phyloP scores from a whole-genome alignment of 2,113 vertebrate species.

The Ailurus styani region DNA sequence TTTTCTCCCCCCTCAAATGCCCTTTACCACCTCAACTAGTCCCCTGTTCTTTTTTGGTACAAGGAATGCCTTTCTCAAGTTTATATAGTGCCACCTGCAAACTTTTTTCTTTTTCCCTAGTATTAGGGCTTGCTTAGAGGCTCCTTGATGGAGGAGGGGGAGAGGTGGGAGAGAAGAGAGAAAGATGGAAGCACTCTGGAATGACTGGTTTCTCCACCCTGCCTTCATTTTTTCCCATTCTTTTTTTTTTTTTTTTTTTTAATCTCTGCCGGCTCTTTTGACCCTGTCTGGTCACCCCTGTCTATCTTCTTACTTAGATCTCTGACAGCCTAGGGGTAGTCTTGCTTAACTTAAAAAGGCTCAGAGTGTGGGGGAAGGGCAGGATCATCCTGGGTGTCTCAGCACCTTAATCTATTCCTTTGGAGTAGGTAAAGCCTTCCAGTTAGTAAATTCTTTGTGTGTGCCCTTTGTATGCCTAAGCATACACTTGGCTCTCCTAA shows the following conservation, averaged over 20 bases:
- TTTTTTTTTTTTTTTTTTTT: slow-evolving; percentile 3
- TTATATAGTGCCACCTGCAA: slow-evolving; percentile 20
- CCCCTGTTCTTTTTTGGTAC: background rate
- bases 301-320: slow-evolving; percentile 11
- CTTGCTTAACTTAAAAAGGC: background rate
- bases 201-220: slow-evolving; percentile 43
- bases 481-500: slow-evolving; percentile 7
- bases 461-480: background rate
- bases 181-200: slow-evolving; percentile 1
- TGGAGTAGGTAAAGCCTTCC: slow-evolving; percentile 37
- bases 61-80: slow-evolving; percentile 31
- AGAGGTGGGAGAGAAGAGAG: background rate
- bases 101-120: background rate
- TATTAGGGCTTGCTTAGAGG: background rate
- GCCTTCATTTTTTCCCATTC: slow-evolving; percentile 25
- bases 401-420: slow-evolving; percentile 23
- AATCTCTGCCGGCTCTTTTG: slow-evolving; percentile 1
- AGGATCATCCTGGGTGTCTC: background rate
- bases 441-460: slow-evolving; percentile 2
- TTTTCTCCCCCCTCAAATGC: slow-evolving; percentile 69
- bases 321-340: slow-evolving; percentile 35
- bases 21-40: background rate
- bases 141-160: background rate
- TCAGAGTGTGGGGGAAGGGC: background rate
- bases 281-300: background rate